These are phyloP conservation scores for Actinernus sp. DNA, from an alignment of 92 coral and sea anemone species.

Conservation along the genomic window DNA sequence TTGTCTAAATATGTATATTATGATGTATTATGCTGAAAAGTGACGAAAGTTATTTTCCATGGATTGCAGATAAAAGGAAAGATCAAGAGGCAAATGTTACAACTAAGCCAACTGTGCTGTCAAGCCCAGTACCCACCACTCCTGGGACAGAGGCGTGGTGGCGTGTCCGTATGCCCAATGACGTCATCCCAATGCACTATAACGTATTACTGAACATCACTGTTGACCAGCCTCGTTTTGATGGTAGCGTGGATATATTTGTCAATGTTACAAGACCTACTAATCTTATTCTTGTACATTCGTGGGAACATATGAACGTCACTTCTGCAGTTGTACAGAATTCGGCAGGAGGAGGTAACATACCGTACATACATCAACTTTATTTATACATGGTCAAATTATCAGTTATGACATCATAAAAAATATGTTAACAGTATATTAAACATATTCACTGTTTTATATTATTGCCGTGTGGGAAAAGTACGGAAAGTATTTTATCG, in stretches of 20 bases:
- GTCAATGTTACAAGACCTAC: constrained; percentile 58
- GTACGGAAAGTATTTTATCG: too few species aligned
- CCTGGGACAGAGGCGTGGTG: constrained; percentile 73
- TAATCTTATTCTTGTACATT: constrained; percentile 50
- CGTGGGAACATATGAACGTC: constrained; percentile 78
- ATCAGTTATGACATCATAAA: too few species aligned
- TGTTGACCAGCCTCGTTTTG: constrained; percentile 44
- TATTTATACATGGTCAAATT: too few species aligned
- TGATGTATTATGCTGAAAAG: too few species aligned
- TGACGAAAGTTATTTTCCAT: too few species aligned
- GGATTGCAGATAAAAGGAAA: too few species aligned
- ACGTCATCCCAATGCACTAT: constrained; percentile 58
- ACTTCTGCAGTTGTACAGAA: constrained; percentile 50
- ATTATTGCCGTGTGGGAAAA: too few species aligned
- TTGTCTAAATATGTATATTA: too few species aligned
- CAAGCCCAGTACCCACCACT: constrained; percentile 57
- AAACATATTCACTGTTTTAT: too few species aligned
- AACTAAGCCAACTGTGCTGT: background rate
- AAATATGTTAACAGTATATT: too few species aligned
- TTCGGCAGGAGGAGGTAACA: constrained; percentile 25
- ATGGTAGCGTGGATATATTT: constrained; percentile 43
- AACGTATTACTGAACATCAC: constrained; percentile 45
- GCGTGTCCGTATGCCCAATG: constrained; percentile 56
- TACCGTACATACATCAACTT: too few species aligned
- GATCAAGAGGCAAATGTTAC: background rate